Base-by-base conservation (phyloP, 2,113 vertebrate genomes). In the Entosphenus tridentatus region DNA sequence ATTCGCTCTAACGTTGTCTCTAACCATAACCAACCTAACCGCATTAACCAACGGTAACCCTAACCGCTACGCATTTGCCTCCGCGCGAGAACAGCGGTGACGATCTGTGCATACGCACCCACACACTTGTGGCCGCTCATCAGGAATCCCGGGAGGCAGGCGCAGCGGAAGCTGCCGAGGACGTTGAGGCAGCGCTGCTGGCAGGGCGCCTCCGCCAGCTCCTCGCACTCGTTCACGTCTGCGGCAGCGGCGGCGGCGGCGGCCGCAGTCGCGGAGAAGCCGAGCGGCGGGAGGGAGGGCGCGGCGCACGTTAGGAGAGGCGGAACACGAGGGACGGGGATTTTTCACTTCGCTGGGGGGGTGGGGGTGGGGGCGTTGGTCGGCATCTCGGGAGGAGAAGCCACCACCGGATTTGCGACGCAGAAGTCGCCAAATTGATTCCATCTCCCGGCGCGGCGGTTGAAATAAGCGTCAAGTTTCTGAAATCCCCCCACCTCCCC, bases 211-310 rank as follows among this genome's bases (percentile, higher is more conserved):
- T 82, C 83, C 2, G 82, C 76, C 3, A 76, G 81, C 65, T 78
- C 80, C 70, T 69, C 75, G 75, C 83, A 85, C 76, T 85, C 83
- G 11, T 85, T 81, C 70, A 85, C 77, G 72, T 85, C 83, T 85
- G 73, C 10, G 10, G 10, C 54, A 3, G 71, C 74, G n/a, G n/a
- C n/a, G n/a, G 68, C 10, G 56, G n/a, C 12, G 12, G 1, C 9
- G n/a, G 2, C 68, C 56, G 16, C 17, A 68, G 74, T 8, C 8
- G 59, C 14, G 59, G 59, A 65, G 17, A 65, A 65, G 59, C 14
- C 14, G 8, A 65, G 8, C 14, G 8, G 59, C n/a, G 55, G 11
- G 68, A 16, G 11, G n/a, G 8, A n/a, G 7, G 17, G 17, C 8
- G 59, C 14, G 59, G 7, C 59, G 59, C 17, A 17, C 59, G 7